Conservation (phyloP, 2,888 invertebrate genomes). For the Drosophila bunnanda region DNA sequence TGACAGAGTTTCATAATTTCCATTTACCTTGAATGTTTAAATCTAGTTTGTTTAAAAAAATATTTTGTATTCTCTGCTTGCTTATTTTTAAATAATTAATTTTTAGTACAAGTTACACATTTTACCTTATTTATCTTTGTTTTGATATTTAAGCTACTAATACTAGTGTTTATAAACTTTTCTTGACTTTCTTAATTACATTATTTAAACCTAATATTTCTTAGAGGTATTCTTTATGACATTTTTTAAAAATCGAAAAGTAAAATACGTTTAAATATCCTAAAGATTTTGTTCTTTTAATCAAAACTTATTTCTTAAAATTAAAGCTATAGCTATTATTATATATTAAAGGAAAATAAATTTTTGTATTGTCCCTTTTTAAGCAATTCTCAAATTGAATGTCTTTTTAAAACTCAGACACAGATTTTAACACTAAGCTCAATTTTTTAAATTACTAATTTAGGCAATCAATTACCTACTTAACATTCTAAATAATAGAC, state of each 20-base stretch:
- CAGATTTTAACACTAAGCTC: not conserved
- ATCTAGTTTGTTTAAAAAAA: too few relatives aligned
- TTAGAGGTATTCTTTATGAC: not conserved
- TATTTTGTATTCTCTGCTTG: too few relatives aligned
- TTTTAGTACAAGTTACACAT: not conserved
- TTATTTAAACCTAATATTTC: not conserved
- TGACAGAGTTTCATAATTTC: too few relatives aligned
- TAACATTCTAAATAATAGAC: not conserved
- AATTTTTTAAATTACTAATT: not conserved
- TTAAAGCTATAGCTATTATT: not conserved
- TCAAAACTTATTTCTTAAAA: not conserved
- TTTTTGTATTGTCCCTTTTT: not conserved
- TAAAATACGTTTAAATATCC: not conserved
- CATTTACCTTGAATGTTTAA: too few relatives aligned
- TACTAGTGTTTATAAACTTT: not conserved
- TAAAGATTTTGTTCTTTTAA: not conserved
- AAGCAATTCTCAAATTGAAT: not conserved
- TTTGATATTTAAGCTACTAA: not conserved
- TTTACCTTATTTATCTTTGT: not conserved
- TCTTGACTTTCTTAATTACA: not conserved
- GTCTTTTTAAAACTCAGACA: not conserved
- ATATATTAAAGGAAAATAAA: not conserved
- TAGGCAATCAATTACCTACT: not conserved
- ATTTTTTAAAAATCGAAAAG: not conserved
- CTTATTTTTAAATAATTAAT: not conserved